phyloP scores from a whole-genome alignment of 2,113 vertebrate genomes.

The Sebastes fasciatus region DNA sequence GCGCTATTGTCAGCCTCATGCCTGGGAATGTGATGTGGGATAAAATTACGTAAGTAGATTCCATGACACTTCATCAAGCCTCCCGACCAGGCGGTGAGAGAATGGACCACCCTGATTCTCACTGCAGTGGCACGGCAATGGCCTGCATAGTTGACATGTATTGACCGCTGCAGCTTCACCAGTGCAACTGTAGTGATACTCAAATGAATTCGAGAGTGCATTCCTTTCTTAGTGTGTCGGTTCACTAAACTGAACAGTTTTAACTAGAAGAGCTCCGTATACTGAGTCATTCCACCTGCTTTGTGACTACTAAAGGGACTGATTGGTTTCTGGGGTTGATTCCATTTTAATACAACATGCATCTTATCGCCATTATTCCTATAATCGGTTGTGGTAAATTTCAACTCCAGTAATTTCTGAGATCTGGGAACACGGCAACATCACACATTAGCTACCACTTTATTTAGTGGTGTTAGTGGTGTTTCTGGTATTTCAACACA shows the following conservation, averaged over 20 bases:
- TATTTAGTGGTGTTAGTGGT: neutral
- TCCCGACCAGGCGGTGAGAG: conserved; percentile 8
- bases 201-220: neutral
- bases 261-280: neutral
- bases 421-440: neutral
- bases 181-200: neutral
- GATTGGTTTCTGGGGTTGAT: neutral
- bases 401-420: neutral
- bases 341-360: neutral
- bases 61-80: conserved; percentile 39
- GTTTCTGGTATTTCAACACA: neutral
- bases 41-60: conserved; percentile 35
- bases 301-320: neutral
- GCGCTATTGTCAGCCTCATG: conserved; percentile 22
- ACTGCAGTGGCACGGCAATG: conserved; percentile 17
- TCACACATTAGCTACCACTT: neutral
- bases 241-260: neutral
- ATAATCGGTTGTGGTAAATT: neutral
- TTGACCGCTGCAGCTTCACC: conserved; percentile 7
- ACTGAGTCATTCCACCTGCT: neutral
- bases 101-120: conserved; percentile 24
- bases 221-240: neutral
- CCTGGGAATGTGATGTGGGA: conserved; percentile 36
- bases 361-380: neutral
- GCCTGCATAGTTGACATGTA: neutral